Evolutionary conservation across 2,888 invertebrate genomes (phyloP), one percentile per base, ranked within the genome.

Genomic region (Coronaproctus castanopsis): DNA sequence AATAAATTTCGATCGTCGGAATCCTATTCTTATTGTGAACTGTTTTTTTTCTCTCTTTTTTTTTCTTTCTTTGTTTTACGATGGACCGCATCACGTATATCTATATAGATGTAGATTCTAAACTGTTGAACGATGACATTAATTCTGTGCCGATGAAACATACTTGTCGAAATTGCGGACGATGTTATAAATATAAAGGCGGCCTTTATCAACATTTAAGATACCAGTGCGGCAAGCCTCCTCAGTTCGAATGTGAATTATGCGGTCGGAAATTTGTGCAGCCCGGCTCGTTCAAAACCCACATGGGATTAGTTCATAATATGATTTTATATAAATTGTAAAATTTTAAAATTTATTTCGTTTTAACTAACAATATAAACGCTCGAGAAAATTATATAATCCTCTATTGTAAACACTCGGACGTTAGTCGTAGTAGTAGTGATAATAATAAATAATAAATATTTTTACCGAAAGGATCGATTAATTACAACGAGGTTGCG

Each of bases 201-300:
- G 72, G 71, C 24, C 68, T 69, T 57, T 64, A 63, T n/a, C 66
- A 68, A 20, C 72, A 72, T 60, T 64, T 66, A 21, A 66, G 67
- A 21, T 65, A 67, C 61, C 70, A 71, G 62, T 72, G 71, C 58
- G 70, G 70, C 3, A 67, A 67, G 23, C 69, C 68, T 60, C 73
- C 72, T 5, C 68, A 67, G 57, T 74, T 72, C 62, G 59, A 63
- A 21, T 72, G 73, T 59, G 67, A 69, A 1, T 68, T 70, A 24
- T 72, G 72, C 24, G 55, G 57, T 18, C 52, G 59, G 2, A 59
- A 55, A 54, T 63, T 63, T 10, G 55, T 56, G 19, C 62, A 62
- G 48, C 36, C 52, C 5, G 54, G 60, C 57, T 53, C 51, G 22
- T 49, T 54, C 54, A 58, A 50, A 50, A 54, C 49, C 23, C 58